Base-by-base conservation (phyloP, 2,888 invertebrate species). In the Stenchaetothrips biformis region DNA sequence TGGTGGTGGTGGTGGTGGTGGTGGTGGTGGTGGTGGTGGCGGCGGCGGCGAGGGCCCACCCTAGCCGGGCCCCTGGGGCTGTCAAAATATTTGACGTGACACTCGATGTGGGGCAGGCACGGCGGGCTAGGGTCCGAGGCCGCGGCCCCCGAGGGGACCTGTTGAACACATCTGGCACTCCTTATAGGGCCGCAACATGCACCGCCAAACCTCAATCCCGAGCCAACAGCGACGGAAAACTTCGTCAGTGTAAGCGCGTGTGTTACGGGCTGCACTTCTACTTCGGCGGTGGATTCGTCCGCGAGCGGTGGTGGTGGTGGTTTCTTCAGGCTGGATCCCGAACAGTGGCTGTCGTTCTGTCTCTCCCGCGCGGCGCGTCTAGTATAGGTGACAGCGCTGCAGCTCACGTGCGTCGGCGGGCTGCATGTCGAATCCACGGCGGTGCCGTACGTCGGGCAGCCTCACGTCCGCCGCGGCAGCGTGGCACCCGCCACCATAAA, bases 11-110 rank as follows among this genome's bases (percentile, higher is more conserved):
- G n/a, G n/a, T n/a, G n/a, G n/a, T n/a, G n/a, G n/a, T n/a, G n/a
- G n/a, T n/a, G n/a, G 37, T 37, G 37, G 67, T 9, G 62, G 62
- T n/a, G 62, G 18, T 21, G 16, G 59, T 59, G 53, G 16, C 6
- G 53, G 9, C 62, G 7, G 62, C n/a, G 67, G 25, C 25, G 67
- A 37, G 37, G 37, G 37, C 37, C 37, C 37, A 37, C n/a, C n/a
- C n/a, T n/a, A n/a, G n/a, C n/a, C n/a, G n/a, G n/a, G 37, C 37
- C 37, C 67, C 11, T 0, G 25, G 21, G 7, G 67, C 67, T 25
- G 67, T 74, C 67, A 74, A 74, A 74, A 74, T 74, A 25, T 74
- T 74, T 74, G 67, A 74, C 67, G 25, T 74, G 67, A 74, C 67
- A 74, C 67, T 74, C 25, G 67, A 74, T 74, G 25, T 53, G 53